Conservation (phyloP, 2,113 vertebrate genomes). For the Dipodomys ordii region DNA sequence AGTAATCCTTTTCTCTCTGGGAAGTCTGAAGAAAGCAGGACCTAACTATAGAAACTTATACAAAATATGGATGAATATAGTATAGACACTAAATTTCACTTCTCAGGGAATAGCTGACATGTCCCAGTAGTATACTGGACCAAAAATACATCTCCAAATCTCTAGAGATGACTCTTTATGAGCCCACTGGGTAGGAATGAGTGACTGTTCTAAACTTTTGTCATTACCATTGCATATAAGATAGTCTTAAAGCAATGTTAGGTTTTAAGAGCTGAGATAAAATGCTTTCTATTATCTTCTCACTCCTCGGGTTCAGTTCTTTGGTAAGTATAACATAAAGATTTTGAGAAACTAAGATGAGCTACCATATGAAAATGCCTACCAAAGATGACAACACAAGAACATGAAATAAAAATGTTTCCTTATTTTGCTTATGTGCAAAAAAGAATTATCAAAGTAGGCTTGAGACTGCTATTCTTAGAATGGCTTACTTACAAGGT, state of each 20-base stretch:
- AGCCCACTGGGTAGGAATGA: background rate
- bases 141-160: background rate
- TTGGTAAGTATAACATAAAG: background rate
- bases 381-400: background rate
- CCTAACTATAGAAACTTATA: background rate
- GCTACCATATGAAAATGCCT: background rate
- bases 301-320: background rate
- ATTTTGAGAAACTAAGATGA: slow-evolving; percentile 10
- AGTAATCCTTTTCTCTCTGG: background rate
- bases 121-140: background rate
- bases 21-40: background rate
- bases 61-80: too few species aligned
- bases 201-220: background rate
- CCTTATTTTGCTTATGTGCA: background rate
- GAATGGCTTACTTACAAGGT: background rate
- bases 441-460: slow-evolving; percentile 8
- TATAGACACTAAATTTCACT: too few species aligned
- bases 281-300: background rate
- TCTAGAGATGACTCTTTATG: background rate
- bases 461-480: background rate
- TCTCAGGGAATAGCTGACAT: background rate
- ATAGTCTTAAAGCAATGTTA: background rate
- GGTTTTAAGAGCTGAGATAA: background rate
- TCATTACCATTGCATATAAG: background rate
- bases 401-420: background rate